These are phyloP conservation scores for Etheostoma spectabile DNA, from an alignment of 2,113 vertebrate species.

Conservation along the genomic window DNA sequence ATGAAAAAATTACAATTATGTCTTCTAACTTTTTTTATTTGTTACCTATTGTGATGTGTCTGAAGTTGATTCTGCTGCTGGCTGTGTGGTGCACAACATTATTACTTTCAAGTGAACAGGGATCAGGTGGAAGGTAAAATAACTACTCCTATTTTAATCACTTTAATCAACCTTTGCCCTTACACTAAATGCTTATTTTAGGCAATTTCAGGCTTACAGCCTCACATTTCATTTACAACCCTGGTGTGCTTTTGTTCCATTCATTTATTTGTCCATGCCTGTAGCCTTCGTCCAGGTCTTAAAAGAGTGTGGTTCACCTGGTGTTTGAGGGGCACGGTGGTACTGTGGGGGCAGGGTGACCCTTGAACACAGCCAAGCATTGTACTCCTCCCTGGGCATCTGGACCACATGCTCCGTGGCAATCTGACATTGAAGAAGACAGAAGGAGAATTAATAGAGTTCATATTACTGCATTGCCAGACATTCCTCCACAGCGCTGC, in stretches of 20 bases:
- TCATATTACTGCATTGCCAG: not conserved
- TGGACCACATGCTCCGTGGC: constrained; percentile 82
- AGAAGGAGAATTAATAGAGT: constrained; percentile 4
- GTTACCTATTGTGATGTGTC: not conserved
- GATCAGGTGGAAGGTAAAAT: not conserved
- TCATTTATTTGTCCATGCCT: not conserved
- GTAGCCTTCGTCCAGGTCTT: not conserved
- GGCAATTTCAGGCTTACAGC: no score
- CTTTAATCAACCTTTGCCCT: not conserved
- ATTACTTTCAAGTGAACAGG: no score
- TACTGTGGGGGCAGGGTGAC: constrained; percentile 42
- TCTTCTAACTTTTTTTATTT: not conserved
- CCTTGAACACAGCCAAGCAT: constrained; percentile 76
- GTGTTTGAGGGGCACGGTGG: not conserved
- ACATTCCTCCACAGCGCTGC: no score
- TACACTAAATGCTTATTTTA: not conserved
- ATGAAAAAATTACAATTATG: not conserved
- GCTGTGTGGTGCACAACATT: no score
- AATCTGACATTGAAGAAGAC: constrained; percentile 77
- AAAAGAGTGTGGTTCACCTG: constrained; percentile 8
- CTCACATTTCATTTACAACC: not conserved
- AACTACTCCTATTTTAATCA: not conserved
- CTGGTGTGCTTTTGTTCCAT: not conserved
- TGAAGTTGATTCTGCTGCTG: not conserved
- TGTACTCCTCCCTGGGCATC: constrained; percentile 82